These are phyloP conservation scores for Ceuthmochares aereus DNA, from an alignment of 2,113 vertebrate genomes.

Conservation along the genomic window DNA sequence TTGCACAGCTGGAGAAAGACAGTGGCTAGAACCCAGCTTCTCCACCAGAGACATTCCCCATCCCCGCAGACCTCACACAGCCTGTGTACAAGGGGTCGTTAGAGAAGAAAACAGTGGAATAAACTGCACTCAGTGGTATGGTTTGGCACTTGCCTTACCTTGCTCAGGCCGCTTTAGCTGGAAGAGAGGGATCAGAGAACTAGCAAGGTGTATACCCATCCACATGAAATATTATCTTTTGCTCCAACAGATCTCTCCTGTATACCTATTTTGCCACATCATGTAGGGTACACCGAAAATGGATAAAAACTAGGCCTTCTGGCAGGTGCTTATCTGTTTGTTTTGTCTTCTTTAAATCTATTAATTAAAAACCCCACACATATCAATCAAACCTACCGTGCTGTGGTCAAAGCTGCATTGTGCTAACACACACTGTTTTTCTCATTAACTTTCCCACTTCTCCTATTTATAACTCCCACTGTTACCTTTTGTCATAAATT, in stretches of 20 bases:
- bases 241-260: background rate
- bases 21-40: background rate
- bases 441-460: background rate
- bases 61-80: accelerated
- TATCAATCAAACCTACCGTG: background rate
- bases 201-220: background rate
- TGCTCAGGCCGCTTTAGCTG: background rate
- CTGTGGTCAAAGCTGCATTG: background rate
- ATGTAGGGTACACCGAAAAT: background rate
- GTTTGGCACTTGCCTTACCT: background rate
- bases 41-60: background rate
- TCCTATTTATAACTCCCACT: background rate
- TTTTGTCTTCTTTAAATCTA: background rate
- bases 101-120: background rate
- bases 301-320: background rate
- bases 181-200: background rate
- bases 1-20: background rate
- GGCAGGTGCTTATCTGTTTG: background rate
- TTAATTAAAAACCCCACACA: background rate
- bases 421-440: background rate
- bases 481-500: constrained; percentile 1
- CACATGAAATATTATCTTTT: background rate
- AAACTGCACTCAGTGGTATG: background rate
- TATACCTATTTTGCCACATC: background rate
- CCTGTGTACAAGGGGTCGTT: background rate